These are phyloP conservation scores for Cynaeus angustus DNA, from an alignment of 2,888 invertebrate genomes.

Conservation along the genomic window DNA sequence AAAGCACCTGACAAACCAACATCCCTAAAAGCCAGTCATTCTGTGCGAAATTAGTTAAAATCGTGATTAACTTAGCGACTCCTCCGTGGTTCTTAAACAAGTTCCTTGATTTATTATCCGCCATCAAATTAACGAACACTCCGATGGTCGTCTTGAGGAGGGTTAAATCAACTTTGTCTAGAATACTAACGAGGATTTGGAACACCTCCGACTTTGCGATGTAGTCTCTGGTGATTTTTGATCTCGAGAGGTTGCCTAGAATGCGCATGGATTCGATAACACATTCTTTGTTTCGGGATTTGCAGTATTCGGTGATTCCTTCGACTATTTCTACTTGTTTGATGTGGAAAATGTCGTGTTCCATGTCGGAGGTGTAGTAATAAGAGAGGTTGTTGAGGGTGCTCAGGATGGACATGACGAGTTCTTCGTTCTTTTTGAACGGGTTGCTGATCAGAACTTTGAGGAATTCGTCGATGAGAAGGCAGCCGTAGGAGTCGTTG, in stretches of 20 bases:
- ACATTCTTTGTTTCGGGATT: constrained; percentile 72
- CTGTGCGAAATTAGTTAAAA: constrained; percentile 76
- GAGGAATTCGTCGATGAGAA: constrained; percentile 69
- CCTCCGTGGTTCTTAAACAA: constrained; percentile 74
- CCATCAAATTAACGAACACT: constrained; percentile 86
- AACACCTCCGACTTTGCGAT: constrained; percentile 81
- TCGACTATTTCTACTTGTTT: constrained; percentile 73
- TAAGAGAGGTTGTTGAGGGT: constrained; percentile 91
- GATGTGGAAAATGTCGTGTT: constrained; percentile 71
- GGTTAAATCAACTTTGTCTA: constrained; percentile 78
- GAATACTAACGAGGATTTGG: constrained; percentile 74
- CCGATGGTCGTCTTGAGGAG: constrained; percentile 86
- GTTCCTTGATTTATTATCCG: constrained; percentile 74
- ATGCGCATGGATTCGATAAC: constrained; percentile 85
- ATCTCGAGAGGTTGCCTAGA: constrained; percentile 87
- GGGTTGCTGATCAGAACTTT: constrained; percentile 72
- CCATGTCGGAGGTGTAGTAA: constrained; percentile 75
- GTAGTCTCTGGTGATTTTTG: constrained; percentile 77
- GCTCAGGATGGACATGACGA: constrained; percentile 85
- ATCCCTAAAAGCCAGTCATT: constrained; percentile 81
- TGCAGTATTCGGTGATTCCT: constrained; percentile 71
- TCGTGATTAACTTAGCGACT: constrained; percentile 73
- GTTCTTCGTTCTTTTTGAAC: constrained; percentile 79
- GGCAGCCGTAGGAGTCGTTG: constrained; percentile 69
- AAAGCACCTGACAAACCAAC: constrained; percentile 83